Evolutionary conservation across 2,888 invertebrate species (phyloP).

Genomic region (Diaphora mendica): DNA sequence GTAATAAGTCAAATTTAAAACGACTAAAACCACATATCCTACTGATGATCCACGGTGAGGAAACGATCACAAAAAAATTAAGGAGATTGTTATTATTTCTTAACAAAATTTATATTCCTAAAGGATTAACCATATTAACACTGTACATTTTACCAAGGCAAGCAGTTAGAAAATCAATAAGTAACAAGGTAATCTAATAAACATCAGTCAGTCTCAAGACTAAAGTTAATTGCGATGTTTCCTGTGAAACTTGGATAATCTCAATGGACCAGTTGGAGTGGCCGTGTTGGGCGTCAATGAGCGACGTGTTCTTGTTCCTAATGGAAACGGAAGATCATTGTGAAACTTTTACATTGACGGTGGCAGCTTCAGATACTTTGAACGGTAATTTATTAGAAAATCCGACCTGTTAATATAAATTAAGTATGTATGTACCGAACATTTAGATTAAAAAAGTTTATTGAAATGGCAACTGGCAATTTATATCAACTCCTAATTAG

Average conservation of each 20-base stretch:
- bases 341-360: conserved; percentile 62
- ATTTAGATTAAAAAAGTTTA: not conserved
- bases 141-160: conserved; percentile 8
- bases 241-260: conserved; percentile 68
- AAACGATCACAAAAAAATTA: not conserved
- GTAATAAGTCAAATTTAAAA: not conserved
- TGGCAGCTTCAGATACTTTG: conserved; percentile 25
- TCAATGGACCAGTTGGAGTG: conserved; percentile 63
- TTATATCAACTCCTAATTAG: not conserved
- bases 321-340: conserved; percentile 63
- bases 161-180: conserved; percentile 44
- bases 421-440: not conserved
- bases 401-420: not conserved
- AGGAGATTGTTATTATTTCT: not conserved
- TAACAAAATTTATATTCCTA: not conserved
- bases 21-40: not conserved
- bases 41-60: not conserved
- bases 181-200: conserved; percentile 11
- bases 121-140: conserved; percentile 3
- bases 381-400: conserved; percentile 28
- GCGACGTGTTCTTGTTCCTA: conserved; percentile 61
- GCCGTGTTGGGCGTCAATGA: conserved; percentile 52
- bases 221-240: conserved; percentile 72
- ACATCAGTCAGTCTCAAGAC: conserved; percentile 46
- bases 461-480: not conserved